Evolutionary conservation across 2,797 vertebrate species (phyloP).

Genomic region (Myripristis jacobus): DNA sequence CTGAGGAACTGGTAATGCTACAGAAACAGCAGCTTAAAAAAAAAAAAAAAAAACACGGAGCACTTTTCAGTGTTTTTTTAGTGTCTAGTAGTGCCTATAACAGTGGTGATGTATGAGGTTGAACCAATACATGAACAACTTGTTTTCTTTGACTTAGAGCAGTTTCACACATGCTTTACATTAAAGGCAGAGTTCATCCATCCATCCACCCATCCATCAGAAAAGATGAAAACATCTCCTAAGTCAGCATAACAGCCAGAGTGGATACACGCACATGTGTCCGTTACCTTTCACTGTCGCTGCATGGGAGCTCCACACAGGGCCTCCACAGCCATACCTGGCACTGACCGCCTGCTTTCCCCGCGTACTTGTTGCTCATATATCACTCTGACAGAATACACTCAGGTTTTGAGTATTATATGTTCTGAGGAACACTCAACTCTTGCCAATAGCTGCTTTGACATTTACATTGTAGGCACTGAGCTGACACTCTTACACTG

Average conservation of each 20-base stretch:
- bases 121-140: slow-evolving; percentile 19
- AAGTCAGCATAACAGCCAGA: slow-evolving; percentile 49
- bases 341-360: slow-evolving; percentile 51
- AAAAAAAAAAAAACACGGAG: slow-evolving; percentile 7
- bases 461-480: slow-evolving; percentile 20
- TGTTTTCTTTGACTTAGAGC: slow-evolving; percentile 49
- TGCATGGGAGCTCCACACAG: slow-evolving; percentile 57
- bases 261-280: slow-evolving; percentile 53
- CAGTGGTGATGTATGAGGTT: slow-evolving; percentile 12
- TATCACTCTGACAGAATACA: slow-evolving; percentile 71
- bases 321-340: slow-evolving; percentile 51
- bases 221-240: slow-evolving; percentile 61
- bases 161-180: slow-evolving; percentile 53
- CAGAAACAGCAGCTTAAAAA: too few relatives aligned
- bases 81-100: not conserved
- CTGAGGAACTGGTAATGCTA: too few relatives aligned
- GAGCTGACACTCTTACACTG: slow-evolving; percentile 4
- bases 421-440: slow-evolving; percentile 48
- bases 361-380: slow-evolving; percentile 69
- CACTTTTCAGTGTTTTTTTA: not conserved
- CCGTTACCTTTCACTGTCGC: slow-evolving; percentile 46
- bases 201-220: slow-evolving; percentile 56
- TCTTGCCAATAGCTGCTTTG: slow-evolving; percentile 47
- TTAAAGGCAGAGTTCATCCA: slow-evolving; percentile 48
- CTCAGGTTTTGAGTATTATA: slow-evolving; percentile 58